These are phyloP conservation scores for Lasioglossum albipes DNA, from an alignment of 1,140 invertebrate species.

Conservation along the genomic window DNA sequence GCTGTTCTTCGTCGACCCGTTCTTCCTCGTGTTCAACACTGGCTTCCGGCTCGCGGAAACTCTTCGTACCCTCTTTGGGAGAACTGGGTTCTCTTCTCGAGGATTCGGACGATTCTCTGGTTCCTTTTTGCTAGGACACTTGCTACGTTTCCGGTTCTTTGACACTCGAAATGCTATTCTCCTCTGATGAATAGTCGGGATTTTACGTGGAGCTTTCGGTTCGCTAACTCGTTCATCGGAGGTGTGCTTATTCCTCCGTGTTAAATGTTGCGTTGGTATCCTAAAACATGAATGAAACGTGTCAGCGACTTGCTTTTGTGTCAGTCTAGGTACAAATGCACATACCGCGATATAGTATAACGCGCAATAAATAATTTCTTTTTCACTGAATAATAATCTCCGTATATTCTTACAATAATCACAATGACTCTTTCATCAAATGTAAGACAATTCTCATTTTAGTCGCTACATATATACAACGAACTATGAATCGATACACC, in stretches of 20 bases:
- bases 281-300: conserved; percentile 59
- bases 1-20: neutral
- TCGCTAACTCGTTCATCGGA: neutral
- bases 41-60: neutral
- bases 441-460: neutral
- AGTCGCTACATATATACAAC: neutral
- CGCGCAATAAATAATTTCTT: neutral
- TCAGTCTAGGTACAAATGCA: neutral
- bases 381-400: neutral
- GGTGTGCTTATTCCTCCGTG: neutral
- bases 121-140: neutral
- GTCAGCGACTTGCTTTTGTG: conserved; percentile 12
- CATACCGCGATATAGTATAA: neutral
- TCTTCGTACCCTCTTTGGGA: neutral
- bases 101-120: neutral
- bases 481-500: neutral
- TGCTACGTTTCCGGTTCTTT: neutral
- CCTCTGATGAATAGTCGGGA: neutral
- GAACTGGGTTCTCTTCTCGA: too few relatives aligned
- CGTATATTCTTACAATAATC: neutral
- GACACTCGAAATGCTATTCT: neutral
- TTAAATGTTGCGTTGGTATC: conserved; percentile 23
- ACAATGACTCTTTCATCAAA: neutral
- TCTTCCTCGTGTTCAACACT: neutral
- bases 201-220: neutral